These are phyloP conservation scores for Albula glossodonta DNA, from an alignment of 2,113 vertebrate species.

Conservation along the genomic window DNA sequence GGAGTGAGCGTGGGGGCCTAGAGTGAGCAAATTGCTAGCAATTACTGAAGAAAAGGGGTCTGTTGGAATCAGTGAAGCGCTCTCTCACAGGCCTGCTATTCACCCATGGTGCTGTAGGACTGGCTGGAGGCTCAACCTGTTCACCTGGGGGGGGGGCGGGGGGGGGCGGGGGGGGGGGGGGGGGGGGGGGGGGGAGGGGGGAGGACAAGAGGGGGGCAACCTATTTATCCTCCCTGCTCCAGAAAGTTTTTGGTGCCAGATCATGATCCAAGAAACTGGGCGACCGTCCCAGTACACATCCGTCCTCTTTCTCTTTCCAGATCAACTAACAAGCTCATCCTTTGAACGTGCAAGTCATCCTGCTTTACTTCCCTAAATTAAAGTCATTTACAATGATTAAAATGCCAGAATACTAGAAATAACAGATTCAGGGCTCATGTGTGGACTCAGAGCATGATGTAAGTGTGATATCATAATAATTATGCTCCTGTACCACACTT, in stretches of 20 bases:
- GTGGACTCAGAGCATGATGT: not conserved
- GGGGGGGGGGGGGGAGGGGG: constrained; percentile 40
- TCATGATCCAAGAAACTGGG: constrained; percentile 64
- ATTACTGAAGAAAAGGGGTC: constrained; percentile 65
- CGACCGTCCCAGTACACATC: constrained; percentile 64
- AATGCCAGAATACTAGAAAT: not conserved
- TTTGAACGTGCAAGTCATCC: not conserved
- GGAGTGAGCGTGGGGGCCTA: constrained; percentile 23
- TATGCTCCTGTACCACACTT: too few relatives aligned
- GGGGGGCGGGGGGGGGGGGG: too few relatives aligned
- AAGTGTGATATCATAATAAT: too few relatives aligned
- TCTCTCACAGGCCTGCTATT: constrained; percentile 72
- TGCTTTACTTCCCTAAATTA: not conserved
- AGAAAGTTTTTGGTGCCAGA: constrained; percentile 70
- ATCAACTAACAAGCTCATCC: constrained; percentile 39
- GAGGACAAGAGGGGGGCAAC: constrained; percentile 50
- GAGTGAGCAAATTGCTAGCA: constrained; percentile 73
- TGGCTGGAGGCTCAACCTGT: constrained; percentile 60
- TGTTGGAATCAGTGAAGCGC: constrained; percentile 61
- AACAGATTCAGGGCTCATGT: not conserved
- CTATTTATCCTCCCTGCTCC: constrained; percentile 75
- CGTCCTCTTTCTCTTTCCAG: constrained; percentile 66
- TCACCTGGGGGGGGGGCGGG: constrained; percentile 57
- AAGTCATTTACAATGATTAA: not conserved
- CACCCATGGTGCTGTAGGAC: constrained; percentile 53